Conservation (phyloP, 1,140 invertebrate genomes). For the Sycobia sp. region DNA sequence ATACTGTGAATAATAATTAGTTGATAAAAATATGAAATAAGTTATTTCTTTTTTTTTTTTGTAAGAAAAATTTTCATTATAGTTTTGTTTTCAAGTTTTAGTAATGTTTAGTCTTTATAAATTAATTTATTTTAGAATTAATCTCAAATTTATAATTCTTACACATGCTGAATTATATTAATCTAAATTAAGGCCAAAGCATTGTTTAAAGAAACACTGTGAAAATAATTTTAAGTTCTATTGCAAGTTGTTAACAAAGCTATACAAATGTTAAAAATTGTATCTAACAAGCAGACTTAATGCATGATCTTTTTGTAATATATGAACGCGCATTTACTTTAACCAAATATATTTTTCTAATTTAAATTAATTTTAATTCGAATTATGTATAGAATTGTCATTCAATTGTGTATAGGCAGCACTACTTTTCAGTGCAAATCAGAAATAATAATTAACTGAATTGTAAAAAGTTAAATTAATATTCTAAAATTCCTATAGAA, state of each 20-base stretch:
- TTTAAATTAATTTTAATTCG: neutral
- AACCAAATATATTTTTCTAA: constrained; percentile 21
- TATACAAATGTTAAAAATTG: neutral
- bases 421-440: constrained; percentile 12
- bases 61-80: too few species aligned
- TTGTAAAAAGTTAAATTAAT: constrained; percentile 13
- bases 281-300: neutral
- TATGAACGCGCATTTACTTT: neutral
- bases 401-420: neutral
- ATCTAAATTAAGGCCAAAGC: neutral
- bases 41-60: too few species aligned
- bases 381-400: constrained; percentile 1
- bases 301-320: constrained; percentile 3
- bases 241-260: neutral
- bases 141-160: too few species aligned
- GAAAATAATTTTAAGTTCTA: neutral
- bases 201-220: neutral
- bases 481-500: constrained; percentile 20
- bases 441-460: neutral
- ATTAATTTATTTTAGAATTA: too few species aligned
- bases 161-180: too few species aligned
- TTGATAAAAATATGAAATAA: too few species aligned
- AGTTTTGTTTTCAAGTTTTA: too few species aligned
- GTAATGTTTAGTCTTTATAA: too few species aligned
- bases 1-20: too few species aligned